Base-by-base conservation (phyloP, 35 echinoderm and acorn worm species). In the Amphiura filiformis region DNA sequence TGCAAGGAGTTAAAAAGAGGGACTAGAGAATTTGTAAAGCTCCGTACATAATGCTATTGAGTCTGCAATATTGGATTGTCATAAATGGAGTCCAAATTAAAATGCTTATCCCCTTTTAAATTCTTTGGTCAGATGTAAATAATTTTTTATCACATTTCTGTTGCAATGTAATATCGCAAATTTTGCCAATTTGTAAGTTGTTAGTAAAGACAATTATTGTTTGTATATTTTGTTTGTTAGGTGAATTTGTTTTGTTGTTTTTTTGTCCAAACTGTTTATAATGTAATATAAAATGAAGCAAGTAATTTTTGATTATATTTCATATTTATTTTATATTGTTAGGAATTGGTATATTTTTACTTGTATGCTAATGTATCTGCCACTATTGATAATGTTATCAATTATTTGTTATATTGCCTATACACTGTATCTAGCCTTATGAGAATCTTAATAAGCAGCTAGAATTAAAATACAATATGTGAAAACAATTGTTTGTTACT, bases 321-420 rank as follows among this genome's bases (percentile, higher is more conserved):
- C 61, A 70, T 70, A 70, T 70, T 70, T 70, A 70, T 70, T 70
- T 70, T 70, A 70, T 70, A 70, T 70, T 70, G 61, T 70, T 47
- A 70, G 61, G 61, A 70, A 70, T 70, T 70, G 41, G 61, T 70
- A 70, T 70, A 70, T 70, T 70, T 70, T 70, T 70, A 70, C 61
- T 70, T 70, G 61, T 52, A 11, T 52, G 20, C 20, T 52, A n/a
- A n/a, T n/a, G 44, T 70, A 70, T 70, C 61, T 70, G 61, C 61
- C 26, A 70, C 17, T 9, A 47, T 47, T 47, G 61, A 11, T 20
- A 52, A 52, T 7, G 7, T 52, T 52, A 52, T 20, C 7, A 20
- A 11, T 52, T 52, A 20, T 52, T 52, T 52, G 20, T 52, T 52
- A 52, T 52, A 52, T 52, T 52, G 44, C 44, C 44, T 52, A 52